These are phyloP conservation scores for Labeo rohita DNA, from an alignment of 2,113 vertebrate genomes.

Conservation along the genomic window DNA sequence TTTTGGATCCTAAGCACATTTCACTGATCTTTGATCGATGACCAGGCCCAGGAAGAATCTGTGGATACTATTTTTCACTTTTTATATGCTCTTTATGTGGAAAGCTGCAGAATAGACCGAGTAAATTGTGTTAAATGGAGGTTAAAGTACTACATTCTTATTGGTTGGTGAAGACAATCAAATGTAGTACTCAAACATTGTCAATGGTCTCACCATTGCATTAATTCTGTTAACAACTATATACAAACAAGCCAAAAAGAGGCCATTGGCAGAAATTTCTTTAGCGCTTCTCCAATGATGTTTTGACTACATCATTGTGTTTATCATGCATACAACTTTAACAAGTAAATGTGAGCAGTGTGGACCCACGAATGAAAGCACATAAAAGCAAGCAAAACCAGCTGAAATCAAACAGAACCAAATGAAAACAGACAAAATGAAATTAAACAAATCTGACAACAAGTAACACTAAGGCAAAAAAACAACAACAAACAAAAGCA, in stretches of 20 bases:
- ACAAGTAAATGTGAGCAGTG: not conserved
- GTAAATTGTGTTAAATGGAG: not conserved
- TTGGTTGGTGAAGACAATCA: not conserved
- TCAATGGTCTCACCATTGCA: too few species aligned
- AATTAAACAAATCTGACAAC: too few species aligned
- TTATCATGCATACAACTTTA: too few species aligned
- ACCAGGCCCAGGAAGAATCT: not conserved
- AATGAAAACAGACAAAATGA: not conserved
- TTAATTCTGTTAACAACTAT: too few species aligned
- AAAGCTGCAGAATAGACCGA: not conserved
- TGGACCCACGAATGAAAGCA: not conserved
- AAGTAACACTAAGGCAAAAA: too few species aligned
- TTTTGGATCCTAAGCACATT: not conserved
- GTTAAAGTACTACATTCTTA: not conserved
- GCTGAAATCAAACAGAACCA: too few species aligned
- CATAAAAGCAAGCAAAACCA: not conserved
- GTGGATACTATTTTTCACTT: not conserved
- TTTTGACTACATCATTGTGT: too few species aligned
- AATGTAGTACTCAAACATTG: not conserved
- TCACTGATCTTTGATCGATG: not conserved
- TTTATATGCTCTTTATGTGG: not conserved
- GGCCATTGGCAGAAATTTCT: too few species aligned
- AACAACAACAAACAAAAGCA: too few species aligned
- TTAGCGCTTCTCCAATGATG: too few species aligned
- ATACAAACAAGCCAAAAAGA: too few species aligned